Evolutionary conservation across 2,888 invertebrate species (phyloP).

Genomic region (Pandemis corylana): DNA sequence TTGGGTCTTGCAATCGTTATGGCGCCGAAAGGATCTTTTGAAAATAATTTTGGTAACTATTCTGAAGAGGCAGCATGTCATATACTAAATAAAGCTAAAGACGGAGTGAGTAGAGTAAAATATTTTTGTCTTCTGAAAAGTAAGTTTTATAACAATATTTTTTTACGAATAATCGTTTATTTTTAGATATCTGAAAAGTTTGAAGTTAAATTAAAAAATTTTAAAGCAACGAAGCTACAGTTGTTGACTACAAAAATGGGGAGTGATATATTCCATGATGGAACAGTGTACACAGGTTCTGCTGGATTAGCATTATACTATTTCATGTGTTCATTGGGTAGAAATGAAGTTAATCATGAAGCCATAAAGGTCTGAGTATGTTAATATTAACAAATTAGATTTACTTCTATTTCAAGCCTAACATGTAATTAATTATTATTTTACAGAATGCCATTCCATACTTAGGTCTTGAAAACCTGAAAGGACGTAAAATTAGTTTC

Average conservation of each 20-base stretch:
- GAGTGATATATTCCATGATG: constrained; percentile 81
- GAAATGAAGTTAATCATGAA: constrained; percentile 54
- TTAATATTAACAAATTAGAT: background rate
- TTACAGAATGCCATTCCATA: constrained; percentile 66
- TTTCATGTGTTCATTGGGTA: constrained; percentile 72
- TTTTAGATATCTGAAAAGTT: constrained; percentile 80
- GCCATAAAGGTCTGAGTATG: constrained; percentile 56
- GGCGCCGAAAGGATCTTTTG: constrained; percentile 67
- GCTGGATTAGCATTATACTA: constrained; percentile 89
- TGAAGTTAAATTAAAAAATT: constrained; percentile 65
- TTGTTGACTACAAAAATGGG: constrained; percentile 71
- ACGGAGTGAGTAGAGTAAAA: constrained; percentile 54
- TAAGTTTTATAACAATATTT: background rate
- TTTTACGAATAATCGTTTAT: constrained; percentile 47
- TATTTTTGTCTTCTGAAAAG: background rate
- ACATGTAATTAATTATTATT: constrained; percentile 25
- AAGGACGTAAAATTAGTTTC: constrained; percentile 86
- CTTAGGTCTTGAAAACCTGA: constrained; percentile 63
- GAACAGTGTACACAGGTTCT: constrained; percentile 90
- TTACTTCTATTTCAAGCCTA: background rate
- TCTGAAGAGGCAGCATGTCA: constrained; percentile 56
- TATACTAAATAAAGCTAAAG: constrained; percentile 63
- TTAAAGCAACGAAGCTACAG: constrained; percentile 72
- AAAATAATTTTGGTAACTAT: constrained; percentile 81
- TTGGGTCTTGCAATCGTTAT: constrained; percentile 47